phyloP scores from a whole-genome alignment of 2,113 vertebrate genomes.

The Patagioenas fasciata region DNA sequence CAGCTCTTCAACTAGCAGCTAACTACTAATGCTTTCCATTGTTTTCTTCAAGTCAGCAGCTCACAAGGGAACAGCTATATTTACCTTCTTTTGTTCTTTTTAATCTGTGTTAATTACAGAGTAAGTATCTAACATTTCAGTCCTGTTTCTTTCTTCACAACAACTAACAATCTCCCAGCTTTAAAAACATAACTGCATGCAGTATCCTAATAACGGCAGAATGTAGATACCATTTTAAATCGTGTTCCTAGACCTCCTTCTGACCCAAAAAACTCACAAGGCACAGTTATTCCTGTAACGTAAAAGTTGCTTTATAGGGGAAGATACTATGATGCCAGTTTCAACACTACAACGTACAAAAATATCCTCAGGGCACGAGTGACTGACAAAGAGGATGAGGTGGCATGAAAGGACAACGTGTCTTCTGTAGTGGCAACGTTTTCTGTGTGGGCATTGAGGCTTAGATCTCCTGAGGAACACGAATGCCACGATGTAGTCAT shows the following conservation, averaged over 20 bases:
- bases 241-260: neutral
- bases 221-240: neutral
- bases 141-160: neutral
- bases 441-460: neutral
- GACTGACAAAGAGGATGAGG: neutral
- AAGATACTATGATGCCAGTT: neutral
- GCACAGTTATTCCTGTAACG: neutral
- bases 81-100: neutral
- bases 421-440: neutral
- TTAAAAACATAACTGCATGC: neutral
- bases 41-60: neutral
- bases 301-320: neutral
- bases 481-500: neutral
- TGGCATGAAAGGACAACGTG: neutral
- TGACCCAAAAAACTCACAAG: neutral
- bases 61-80: neutral
- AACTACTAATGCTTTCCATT: neutral
- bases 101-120: neutral
- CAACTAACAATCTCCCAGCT: neutral
- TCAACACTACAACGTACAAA: neutral
- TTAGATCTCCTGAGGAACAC: neutral
- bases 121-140: neutral
- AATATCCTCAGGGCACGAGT: constrained; percentile 18
- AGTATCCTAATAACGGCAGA: neutral
- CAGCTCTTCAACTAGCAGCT: neutral